Conservation (phyloP, 92 coral and sea anemone species). For the Umimayanthus chanpuru region DNA sequence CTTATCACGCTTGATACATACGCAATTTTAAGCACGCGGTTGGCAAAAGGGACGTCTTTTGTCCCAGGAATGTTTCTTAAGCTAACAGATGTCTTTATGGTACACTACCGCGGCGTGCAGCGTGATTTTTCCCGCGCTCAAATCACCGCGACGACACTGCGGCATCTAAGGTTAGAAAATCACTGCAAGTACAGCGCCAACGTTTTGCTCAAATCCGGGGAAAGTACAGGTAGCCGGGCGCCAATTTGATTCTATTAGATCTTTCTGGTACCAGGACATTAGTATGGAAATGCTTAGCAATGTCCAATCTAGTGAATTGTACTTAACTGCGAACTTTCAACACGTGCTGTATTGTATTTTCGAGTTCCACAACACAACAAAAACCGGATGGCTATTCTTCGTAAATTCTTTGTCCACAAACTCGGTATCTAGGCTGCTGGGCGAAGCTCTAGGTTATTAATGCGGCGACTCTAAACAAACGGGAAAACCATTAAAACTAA, state of each 20-base stretch:
- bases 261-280: conserved; percentile 27
- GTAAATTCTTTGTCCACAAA: conserved; percentile 40
- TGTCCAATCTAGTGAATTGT: conserved; percentile 3
- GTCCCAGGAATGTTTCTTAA: conserved; percentile 88
- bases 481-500: conserved; percentile 6
- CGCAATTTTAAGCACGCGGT: conserved; percentile 89
- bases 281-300: background rate
- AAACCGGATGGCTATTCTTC: conserved; percentile 41
- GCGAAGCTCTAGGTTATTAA: background rate
- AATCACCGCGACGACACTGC: conserved; percentile 38
- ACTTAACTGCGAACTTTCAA: conserved; percentile 6
- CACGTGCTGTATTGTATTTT: conserved; percentile 43
- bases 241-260: background rate
- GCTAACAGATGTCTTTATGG: conserved; percentile 77
- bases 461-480: background rate
- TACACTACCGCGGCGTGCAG: background rate
- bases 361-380: conserved; percentile 42
- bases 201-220: background rate
- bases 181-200: background rate
- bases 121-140: conserved; percentile 17
- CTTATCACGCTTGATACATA: conserved; percentile 86
- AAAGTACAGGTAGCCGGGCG: background rate
- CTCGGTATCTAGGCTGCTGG: conserved; percentile 40
- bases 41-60: conserved; percentile 68
- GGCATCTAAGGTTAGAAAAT: background rate